Percentiles rank a stretch among this genome's conserved stretches.
Conservation (phyloP, 2,797 vertebrate genomes). For the Avahi laniger region DNA sequence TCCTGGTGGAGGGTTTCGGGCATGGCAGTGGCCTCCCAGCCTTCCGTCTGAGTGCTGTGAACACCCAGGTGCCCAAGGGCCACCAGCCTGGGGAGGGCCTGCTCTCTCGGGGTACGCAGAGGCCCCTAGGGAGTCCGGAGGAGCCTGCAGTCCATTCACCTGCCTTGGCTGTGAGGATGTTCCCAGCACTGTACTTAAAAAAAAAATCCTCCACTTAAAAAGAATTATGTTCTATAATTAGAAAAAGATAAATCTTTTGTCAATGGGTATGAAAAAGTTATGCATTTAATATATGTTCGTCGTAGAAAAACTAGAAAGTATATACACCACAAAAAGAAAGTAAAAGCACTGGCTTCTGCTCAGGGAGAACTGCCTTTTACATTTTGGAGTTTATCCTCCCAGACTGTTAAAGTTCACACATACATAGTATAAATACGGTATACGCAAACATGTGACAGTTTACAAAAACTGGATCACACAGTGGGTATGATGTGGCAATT, state of each 20-base stretch:
- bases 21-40: not conserved
- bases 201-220: not conserved
- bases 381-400: not conserved
- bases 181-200: not conserved
- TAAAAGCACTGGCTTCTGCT: not conserved
- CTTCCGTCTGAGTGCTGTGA: not conserved
- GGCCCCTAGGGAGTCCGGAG: not conserved
- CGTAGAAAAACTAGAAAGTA: not conserved
- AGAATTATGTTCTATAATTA: not conserved
- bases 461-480: not conserved
- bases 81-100: not conserved
- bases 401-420: not conserved
- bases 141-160: not conserved
- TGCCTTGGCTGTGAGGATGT: not conserved
- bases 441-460: not conserved
- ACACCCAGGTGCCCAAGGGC: accelerated
- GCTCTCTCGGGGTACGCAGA: not conserved
- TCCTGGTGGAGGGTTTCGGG: not conserved
- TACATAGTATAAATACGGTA: not conserved
- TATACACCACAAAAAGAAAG: not conserved
- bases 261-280: not conserved
- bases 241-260: not conserved
- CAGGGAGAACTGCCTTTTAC: not conserved
- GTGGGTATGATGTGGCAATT: not conserved
- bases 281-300: not conserved